phyloP scores from a whole-genome alignment of 2,888 invertebrate genomes.

The Neoitamus cyanurus region DNA sequence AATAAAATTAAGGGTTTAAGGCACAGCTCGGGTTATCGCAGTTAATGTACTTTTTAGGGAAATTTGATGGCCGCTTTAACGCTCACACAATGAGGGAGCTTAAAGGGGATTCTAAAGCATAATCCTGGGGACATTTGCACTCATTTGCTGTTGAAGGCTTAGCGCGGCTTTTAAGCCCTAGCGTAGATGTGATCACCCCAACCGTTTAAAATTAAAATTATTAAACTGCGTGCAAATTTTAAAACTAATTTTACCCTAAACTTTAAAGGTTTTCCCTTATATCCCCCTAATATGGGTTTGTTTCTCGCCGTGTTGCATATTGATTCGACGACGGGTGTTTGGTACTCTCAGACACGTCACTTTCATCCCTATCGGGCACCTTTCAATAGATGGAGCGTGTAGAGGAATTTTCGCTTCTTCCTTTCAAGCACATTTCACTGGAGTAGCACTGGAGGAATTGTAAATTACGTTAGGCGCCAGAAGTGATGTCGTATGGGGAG shows the following conservation, averaged over 20 bases:
- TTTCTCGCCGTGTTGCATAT: neutral
- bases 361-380: neutral
- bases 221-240: neutral
- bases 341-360: neutral
- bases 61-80: neutral
- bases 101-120: neutral
- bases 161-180: neutral
- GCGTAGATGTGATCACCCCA: neutral
- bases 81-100: neutral
- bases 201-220: neutral
- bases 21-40: neutral
- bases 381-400: neutral
- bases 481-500: neutral
- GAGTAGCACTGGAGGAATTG: neutral
- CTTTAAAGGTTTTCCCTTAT: neutral
- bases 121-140: neutral
- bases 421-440: neutral
- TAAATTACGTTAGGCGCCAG: neutral
- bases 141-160: neutral
- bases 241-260: neutral
- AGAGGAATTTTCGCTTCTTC: neutral
- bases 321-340: neutral
- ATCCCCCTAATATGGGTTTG: neutral
- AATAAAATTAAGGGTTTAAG: slow-evolving; percentile 1
- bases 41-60: neutral